phyloP scores from a whole-genome alignment of 53 echinoderm and acorn worm genomes.

The Actinopyga echinites region DNA sequence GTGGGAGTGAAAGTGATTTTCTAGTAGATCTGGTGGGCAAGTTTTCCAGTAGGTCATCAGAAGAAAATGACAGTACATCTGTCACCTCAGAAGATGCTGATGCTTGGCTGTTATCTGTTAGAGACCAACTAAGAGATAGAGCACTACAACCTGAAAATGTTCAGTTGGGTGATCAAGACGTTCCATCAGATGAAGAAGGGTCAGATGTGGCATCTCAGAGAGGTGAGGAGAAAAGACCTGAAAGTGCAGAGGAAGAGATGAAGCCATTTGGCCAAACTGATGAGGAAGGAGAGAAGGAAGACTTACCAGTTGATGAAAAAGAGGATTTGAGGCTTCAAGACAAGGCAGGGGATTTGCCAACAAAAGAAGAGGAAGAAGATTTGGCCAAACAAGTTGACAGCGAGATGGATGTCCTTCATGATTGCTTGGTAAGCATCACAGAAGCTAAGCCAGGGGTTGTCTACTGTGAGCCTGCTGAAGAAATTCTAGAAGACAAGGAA shows the following conservation, averaged over 20 bases:
- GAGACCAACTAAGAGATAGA: neutral
- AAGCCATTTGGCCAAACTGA: too few species aligned
- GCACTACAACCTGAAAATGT: neutral
- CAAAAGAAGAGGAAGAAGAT: neutral
- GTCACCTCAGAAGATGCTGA: neutral
- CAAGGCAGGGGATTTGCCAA: neutral
- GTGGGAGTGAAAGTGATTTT: neutral
- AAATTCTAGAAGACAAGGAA: too few species aligned
- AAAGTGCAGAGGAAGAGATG: too few species aligned
- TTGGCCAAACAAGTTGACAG: too few species aligned
- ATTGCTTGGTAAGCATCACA: too few species aligned
- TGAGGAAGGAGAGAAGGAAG: too few species aligned
- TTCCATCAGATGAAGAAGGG: neutral
- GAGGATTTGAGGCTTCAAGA: too few species aligned
- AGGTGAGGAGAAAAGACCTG: neutral
- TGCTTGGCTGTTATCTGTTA: neutral
- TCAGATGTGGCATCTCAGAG: neutral
- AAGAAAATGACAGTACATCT: neutral
- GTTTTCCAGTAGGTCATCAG: neutral
- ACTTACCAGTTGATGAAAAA: too few species aligned
- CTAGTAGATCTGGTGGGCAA: neutral
- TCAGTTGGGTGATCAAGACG: neutral
- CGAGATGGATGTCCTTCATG: too few species aligned
- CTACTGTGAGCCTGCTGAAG: too few species aligned
- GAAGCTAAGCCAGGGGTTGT: too few species aligned